A percentile compares a stretch with the other conserved stretches of the same genome.
Evolutionary conservation across 2,113 vertebrate species (phyloP).

Genomic region (Stictonetta naevosa): DNA sequence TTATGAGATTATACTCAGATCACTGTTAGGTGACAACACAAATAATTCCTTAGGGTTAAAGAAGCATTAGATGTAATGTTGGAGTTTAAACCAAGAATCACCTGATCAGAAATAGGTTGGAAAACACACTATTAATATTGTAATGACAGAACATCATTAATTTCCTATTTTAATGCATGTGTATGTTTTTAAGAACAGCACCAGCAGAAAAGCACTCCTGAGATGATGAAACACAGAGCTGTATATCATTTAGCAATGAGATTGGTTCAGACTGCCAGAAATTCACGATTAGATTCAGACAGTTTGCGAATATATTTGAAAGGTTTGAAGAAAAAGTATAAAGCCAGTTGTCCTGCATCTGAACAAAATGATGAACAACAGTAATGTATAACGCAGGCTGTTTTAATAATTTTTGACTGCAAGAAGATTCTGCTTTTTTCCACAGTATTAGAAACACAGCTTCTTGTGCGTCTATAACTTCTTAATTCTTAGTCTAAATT

Average conservation of each 20-base stretch:
- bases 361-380: neutral
- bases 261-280: constrained; percentile 89
- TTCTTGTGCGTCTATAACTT: neutral
- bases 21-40: neutral
- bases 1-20: neutral
- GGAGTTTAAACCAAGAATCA: neutral
- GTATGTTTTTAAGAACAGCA: constrained; percentile 78
- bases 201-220: constrained; percentile 83
- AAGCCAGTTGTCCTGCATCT: constrained; percentile 75
- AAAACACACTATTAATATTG: neutral
- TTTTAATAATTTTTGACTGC: neutral
- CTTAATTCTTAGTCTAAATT: constrained; percentile 10
- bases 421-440: neutral
- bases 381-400: neutral
- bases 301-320: constrained; percentile 88
- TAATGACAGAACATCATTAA: neutral
- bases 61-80: neutral
- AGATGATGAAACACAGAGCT: constrained; percentile 81
- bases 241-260: constrained; percentile 86
- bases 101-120: neutral
- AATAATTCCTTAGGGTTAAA: neutral
- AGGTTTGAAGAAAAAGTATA: constrained; percentile 86
- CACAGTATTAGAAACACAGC: neutral
- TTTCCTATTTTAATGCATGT: constrained; percentile 11
- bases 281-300: constrained; percentile 88